Evolutionary conservation across 2,888 invertebrate species (phyloP).

Genomic region (Hedychridium roseum): DNA sequence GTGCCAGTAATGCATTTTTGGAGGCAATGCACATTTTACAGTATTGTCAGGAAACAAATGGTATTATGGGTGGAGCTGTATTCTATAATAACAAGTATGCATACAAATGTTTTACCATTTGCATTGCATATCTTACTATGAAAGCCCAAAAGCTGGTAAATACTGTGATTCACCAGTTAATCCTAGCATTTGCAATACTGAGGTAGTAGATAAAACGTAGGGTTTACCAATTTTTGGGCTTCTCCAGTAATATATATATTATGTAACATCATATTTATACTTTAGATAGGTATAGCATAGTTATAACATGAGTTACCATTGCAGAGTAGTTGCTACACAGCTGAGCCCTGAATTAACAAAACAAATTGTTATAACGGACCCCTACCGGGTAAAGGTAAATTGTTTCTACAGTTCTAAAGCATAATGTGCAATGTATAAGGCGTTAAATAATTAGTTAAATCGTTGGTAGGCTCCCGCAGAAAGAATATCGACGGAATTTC

Average conservation of each 20-base stretch:
- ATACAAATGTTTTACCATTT: background rate
- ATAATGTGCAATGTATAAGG: too few relatives aligned
- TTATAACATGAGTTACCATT: conserved; percentile 38
- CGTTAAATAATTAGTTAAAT: too few relatives aligned
- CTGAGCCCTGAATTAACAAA: conserved; percentile 77
- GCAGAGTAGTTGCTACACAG: conserved; percentile 83
- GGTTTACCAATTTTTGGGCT: too few relatives aligned
- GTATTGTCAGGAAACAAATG: conserved; percentile 79
- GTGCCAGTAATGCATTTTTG: conserved; percentile 85
- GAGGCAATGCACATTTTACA: conserved; percentile 88
- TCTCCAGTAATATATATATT: too few relatives aligned
- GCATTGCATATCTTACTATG: too few relatives aligned
- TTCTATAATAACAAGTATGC: conserved; percentile 89
- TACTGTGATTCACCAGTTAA: too few relatives aligned
- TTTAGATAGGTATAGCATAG: too few relatives aligned
- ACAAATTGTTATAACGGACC: conserved; percentile 82
- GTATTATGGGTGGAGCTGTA: conserved; percentile 84
- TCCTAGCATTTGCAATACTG: too few relatives aligned
- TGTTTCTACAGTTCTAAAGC: too few relatives aligned
- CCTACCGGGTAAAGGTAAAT: conserved; percentile 77
- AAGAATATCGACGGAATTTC: conserved; percentile 70
- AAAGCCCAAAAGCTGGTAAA: too few relatives aligned
- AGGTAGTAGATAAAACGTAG: too few relatives aligned
- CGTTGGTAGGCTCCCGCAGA: conserved; percentile 74
- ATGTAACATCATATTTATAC: too few relatives aligned